Conservation (phyloP, 2,888 invertebrate genomes). For the Drosophila ustulata region DNA sequence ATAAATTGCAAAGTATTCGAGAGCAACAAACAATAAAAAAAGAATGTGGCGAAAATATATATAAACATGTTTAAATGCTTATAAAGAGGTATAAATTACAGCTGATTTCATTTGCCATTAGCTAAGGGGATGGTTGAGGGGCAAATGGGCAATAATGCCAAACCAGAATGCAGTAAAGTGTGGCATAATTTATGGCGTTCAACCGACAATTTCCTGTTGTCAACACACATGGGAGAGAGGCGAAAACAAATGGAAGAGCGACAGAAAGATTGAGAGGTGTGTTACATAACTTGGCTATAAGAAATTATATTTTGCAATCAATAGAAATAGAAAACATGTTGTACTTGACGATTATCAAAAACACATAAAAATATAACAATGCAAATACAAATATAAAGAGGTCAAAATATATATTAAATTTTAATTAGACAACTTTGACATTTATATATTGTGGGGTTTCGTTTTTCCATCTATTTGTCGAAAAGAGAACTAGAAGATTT, state of each 20-base stretch:
- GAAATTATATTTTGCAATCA: neutral
- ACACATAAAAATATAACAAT: too few relatives aligned
- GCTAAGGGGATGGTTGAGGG: neutral
- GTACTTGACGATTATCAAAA: too few relatives aligned
- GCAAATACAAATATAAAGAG: too few relatives aligned
- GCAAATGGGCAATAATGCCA: conserved; percentile 34
- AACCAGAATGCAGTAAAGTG: conserved; percentile 45
- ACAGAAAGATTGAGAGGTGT: neutral
- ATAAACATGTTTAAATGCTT: conserved; percentile 47
- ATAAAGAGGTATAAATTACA: conserved; percentile 53
- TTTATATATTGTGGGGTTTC: too few relatives aligned
- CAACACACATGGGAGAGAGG: conserved; percentile 9
- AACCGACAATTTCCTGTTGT: conserved; percentile 55
- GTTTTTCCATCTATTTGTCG: too few relatives aligned
- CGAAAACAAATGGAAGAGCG: neutral
- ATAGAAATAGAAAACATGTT: neutral
- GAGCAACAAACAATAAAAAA: conserved; percentile 14
- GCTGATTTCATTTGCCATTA: conserved; percentile 55
- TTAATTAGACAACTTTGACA: too few relatives aligned
- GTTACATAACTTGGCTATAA: neutral
- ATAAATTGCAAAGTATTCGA: conserved; percentile 46
- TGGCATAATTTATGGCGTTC: conserved; percentile 60
- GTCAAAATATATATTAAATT: too few relatives aligned
- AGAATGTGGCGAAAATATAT: conserved; percentile 24
- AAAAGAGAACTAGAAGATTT: neutral